Evolutionary conservation across 2,888 invertebrate genomes (phyloP).

Genomic region (Tenthredo notha): DNA sequence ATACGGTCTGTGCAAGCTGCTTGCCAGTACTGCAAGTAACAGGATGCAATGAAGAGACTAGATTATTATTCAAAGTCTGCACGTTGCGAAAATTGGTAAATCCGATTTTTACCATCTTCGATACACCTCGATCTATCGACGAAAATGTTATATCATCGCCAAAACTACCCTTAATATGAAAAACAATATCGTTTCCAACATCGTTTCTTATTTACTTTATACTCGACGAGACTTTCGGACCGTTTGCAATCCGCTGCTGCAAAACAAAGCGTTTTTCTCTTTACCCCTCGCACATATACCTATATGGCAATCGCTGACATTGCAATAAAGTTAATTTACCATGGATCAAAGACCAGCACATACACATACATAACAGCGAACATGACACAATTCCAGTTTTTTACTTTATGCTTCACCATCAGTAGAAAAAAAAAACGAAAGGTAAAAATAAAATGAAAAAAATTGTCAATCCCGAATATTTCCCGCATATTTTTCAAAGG

Average conservation of each 20-base stretch:
- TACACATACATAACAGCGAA: not conserved
- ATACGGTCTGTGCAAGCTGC: not conserved
- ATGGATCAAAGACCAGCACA: constrained; percentile 16
- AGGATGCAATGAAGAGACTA: not conserved
- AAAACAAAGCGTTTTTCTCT: constrained; percentile 9
- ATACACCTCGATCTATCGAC: not conserved
- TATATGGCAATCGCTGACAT: constrained; percentile 17
- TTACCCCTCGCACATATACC: not conserved
- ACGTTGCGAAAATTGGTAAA: not conserved
- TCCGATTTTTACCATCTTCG: not conserved
- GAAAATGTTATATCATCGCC: not conserved
- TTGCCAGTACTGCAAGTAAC: not conserved
- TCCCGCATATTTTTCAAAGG: constrained; percentile 14
- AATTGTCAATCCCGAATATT: not conserved
- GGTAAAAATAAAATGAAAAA: not conserved
- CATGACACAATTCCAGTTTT: not conserved
- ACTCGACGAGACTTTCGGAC: not conserved
- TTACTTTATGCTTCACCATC: not conserved
- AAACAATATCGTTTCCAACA: not conserved
- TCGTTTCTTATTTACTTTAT: not conserved
- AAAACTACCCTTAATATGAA: not conserved
- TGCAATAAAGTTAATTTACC: constrained; percentile 30
- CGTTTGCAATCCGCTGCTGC: not conserved
- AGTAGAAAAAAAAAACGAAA: not conserved
- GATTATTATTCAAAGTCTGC: not conserved